phyloP scores from a whole-genome alignment of 2,113 vertebrate species.

The Chlamydotis undulata region DNA sequence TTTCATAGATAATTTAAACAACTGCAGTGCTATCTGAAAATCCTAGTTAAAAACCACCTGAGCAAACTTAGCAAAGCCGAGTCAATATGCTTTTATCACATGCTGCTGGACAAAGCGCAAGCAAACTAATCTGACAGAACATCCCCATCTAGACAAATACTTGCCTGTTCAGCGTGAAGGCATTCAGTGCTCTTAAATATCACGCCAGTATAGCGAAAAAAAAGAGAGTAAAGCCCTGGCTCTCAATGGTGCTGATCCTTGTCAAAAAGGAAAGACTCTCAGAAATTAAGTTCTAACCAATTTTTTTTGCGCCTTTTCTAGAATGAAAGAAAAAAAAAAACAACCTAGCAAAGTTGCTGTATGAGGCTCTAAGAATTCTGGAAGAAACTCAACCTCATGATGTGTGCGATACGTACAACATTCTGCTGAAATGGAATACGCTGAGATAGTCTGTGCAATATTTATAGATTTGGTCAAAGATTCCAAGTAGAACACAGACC shows the following conservation, averaged over 20 bases:
- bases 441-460: slow-evolving; percentile 32
- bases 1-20: not conserved
- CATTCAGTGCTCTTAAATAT: not conserved
- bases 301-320: not conserved
- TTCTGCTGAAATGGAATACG: slow-evolving; percentile 11
- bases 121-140: not conserved
- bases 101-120: not conserved
- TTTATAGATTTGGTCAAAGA: slow-evolving; percentile 46
- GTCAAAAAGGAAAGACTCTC: not conserved
- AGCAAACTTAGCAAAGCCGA: not conserved
- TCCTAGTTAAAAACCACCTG: not conserved
- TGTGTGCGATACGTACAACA: slow-evolving; percentile 36
- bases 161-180: not conserved
- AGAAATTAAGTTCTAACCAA: not conserved
- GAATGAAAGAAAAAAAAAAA: not conserved
- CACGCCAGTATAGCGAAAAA: not conserved
- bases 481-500: not conserved
- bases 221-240: not conserved
- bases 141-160: not conserved
- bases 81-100: not conserved
- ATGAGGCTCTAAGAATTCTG: slow-evolving; percentile 46
- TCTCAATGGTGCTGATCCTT: not conserved
- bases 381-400: slow-evolving; percentile 30
- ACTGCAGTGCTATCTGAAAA: not conserved
- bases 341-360: not conserved